These are phyloP conservation scores for Gari tellinella DNA, from an alignment of 2,888 invertebrate species.

Conservation along the genomic window DNA sequence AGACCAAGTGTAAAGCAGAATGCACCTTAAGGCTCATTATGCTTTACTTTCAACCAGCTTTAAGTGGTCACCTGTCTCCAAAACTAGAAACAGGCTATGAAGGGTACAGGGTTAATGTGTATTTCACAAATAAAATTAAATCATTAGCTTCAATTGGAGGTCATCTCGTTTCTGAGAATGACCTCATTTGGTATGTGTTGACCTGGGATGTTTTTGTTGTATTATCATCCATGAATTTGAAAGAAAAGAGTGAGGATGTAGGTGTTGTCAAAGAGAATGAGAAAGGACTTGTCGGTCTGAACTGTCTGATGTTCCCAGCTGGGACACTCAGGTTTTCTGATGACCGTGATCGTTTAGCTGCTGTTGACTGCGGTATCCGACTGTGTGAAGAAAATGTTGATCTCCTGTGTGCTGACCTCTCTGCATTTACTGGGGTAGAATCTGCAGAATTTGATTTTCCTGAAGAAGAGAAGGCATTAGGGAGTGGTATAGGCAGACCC, in stretches of 20 bases:
- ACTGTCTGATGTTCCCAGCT: slow-evolving; percentile 30
- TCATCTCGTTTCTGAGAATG: no score
- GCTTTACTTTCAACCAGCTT: no score
- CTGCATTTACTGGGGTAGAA: slow-evolving; percentile 12
- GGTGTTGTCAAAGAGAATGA: slow-evolving; percentile 74
- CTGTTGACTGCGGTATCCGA: slow-evolving; percentile 46
- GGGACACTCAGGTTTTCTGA: slow-evolving; percentile 61
- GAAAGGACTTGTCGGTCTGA: slow-evolving; percentile 65
- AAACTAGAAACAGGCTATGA: no score
- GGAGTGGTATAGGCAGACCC: slow-evolving; percentile 54
- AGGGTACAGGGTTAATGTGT: no score
- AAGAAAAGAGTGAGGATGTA: slow-evolving; percentile 71
- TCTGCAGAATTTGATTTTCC: slow-evolving; percentile 18
- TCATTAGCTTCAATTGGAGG: no score
- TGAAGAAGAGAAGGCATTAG: slow-evolving; percentile 23
- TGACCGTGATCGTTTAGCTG: slow-evolving; percentile 72
- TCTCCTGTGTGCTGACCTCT: slow-evolving; percentile 46
- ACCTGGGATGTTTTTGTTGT: neutral
- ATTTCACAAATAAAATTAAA: no score
- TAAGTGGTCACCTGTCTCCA: no score
- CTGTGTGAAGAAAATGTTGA: slow-evolving; percentile 53
- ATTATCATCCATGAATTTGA: slow-evolving; percentile 70
- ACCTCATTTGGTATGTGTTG: no score
- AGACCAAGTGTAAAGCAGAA: no score
- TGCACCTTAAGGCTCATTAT: no score